Evolutionary conservation across 2,888 invertebrate species (phyloP), one percentile per base, ranked within the genome.

Genomic region (Nebria brevicollis): DNA sequence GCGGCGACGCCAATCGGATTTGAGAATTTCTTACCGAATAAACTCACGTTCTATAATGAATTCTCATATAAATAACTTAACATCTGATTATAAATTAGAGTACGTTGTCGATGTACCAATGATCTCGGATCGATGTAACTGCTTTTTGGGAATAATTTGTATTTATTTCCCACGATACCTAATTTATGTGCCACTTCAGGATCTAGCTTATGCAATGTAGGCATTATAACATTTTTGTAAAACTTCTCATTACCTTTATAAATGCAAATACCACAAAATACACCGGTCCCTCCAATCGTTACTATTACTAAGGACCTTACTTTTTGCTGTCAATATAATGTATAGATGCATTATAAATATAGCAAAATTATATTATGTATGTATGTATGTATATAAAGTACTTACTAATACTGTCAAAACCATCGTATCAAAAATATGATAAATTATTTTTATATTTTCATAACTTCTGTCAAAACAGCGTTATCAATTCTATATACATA

Each of bases 1-100:
- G 99, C 99, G 41, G 99, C 99, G 86, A 99, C 94, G n/a, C 99
- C 99, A 85, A 99, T 89, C 0, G 99, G 99, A 90, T 98, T 98
- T 78, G 91, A 90, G 83, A 99, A 93, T 13, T 93, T 88, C 83
- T 93, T 90, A 26, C 93, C 93, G 88, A 96, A 94, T 73, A 98
- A 90, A 77, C 90, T 91, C 0, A 94, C 94, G 87, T 92, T 91
- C 95, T 96, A 85, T 88, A 88, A 85, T 77, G 77, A 83, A 83
- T 54, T 25, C 8, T 20, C 25, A 25, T 20, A 66, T 43, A 66
- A 7, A 42, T 66, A 20, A 75, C 72, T 26, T 80, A 15, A 13
- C 26, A 20, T 65, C 41, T 26, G 72, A 70, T 75, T 68, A 13
- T 80, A 79, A 66, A 72, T 88, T 87, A 13, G 4, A 5, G 34